Evolutionary conservation across 2,113 vertebrate genomes (phyloP).

Genomic region (Myotis lucifugus): DNA sequence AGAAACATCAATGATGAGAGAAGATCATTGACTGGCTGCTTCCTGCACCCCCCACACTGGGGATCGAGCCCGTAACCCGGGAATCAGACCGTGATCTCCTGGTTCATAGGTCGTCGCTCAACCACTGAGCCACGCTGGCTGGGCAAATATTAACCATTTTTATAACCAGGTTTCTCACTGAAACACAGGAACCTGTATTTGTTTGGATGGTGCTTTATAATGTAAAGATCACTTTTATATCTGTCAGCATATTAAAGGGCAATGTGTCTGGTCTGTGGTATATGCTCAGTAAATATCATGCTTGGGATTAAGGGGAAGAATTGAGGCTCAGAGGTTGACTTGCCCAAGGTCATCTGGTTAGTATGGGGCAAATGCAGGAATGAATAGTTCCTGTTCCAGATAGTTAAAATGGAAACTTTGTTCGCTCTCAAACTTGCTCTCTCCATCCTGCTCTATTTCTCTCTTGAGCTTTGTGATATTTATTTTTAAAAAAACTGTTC

Average conservation of each 20-base stretch:
- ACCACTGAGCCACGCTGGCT: no score
- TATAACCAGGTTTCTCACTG: background rate
- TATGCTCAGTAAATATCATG: constrained; percentile 2
- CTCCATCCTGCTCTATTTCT: background rate
- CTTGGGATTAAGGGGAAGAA: background rate
- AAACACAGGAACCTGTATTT: background rate
- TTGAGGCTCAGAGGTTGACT: background rate
- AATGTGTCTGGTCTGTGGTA: background rate
- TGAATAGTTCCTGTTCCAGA: background rate
- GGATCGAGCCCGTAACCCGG: no score
- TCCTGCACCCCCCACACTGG: no score
- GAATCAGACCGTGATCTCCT: no score
- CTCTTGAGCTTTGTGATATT: background rate
- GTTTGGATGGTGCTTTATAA: constrained; percentile 1
- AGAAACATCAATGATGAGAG: no score
- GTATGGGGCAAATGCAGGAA: background rate
- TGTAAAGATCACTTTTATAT: background rate
- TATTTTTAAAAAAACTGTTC: background rate
- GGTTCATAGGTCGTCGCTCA: no score
- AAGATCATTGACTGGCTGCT: no score
- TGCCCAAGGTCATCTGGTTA: background rate
- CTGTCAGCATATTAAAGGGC: background rate
- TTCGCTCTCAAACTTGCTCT: background rate
- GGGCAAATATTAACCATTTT: background rate
- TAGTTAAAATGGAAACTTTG: background rate